Percentiles rank a stretch among this genome's conserved stretches.
Evolutionary conservation across 92 coral and sea anemone genomes (phyloP).

Genomic region (Nematostella vectensis): DNA sequence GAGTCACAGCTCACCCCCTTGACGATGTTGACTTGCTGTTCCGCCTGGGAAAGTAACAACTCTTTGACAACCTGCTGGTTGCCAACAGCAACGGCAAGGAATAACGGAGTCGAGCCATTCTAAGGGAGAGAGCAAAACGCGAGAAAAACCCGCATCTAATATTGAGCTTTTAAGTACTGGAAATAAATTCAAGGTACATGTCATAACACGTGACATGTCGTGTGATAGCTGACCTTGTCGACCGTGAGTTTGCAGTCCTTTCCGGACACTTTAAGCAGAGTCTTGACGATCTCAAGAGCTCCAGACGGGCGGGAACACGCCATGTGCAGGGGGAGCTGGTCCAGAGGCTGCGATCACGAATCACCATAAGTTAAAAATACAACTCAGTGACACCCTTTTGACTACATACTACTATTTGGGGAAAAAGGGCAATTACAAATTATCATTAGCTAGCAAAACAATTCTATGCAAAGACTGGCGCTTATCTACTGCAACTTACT

Average conservation of each 20-base stretch:
- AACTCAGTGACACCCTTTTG: background rate
- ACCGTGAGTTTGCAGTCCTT: slow-evolving; percentile 66
- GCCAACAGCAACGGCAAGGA: slow-evolving; percentile 77
- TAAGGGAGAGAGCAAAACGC: too few species aligned
- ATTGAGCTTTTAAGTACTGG: too few species aligned
- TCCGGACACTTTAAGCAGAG: slow-evolving; percentile 69
- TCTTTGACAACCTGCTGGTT: slow-evolving; percentile 96
- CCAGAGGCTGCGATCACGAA: slow-evolving; percentile 52
- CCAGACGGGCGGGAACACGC: slow-evolving; percentile 95
- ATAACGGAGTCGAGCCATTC: slow-evolving; percentile 79
- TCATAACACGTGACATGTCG: too few species aligned
- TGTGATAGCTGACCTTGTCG: slow-evolving; percentile 51
- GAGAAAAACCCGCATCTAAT: too few species aligned
- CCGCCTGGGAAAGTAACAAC: slow-evolving; percentile 65
- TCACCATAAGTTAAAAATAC: background rate
- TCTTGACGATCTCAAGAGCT: slow-evolving; percentile 80
- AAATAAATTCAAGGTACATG: too few species aligned
- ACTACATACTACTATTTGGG: too few species aligned
- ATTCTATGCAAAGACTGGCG: too few species aligned
- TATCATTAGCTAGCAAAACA: too few species aligned
- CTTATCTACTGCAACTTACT: too few species aligned
- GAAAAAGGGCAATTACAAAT: too few species aligned
- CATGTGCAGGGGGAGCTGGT: slow-evolving; percentile 87
- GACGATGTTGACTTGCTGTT: slow-evolving; percentile 65
- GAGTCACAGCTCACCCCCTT: slow-evolving; percentile 67